Percentiles rank a stretch among this genome's conserved stretches.
These are phyloP conservation scores for Ptychoptera contaminata DNA, from an alignment of 2,888 invertebrate genomes.

Conservation along the genomic window DNA sequence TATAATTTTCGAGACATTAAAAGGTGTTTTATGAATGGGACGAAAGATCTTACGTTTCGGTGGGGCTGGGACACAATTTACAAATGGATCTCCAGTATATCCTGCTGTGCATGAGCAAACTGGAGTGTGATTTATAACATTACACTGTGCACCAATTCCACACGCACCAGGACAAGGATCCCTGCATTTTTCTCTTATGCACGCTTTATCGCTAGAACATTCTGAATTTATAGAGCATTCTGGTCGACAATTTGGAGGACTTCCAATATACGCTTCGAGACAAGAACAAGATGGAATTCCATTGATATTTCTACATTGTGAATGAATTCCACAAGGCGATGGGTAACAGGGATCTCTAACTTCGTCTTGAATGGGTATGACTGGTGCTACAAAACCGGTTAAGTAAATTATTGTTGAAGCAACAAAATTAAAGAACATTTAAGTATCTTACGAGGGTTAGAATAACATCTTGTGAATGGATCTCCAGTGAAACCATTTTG, in stretches of 20 bases:
- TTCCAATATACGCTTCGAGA: constrained; percentile 46
- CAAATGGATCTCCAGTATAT: constrained; percentile 59
- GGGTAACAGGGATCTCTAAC: constrained; percentile 40
- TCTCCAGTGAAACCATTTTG: constrained; percentile 52
- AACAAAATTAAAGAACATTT: not conserved
- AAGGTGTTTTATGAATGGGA: not conserved
- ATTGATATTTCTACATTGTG: constrained; percentile 44
- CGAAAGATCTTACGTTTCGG: constrained; percentile 19
- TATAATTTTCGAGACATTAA: not conserved
- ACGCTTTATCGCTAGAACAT: constrained; percentile 58
- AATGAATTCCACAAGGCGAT: constrained; percentile 50
- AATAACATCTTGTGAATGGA: constrained; percentile 49
- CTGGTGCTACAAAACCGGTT: constrained; percentile 15
- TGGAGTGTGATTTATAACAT: constrained; percentile 55
- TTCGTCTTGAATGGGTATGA: constrained; percentile 14
- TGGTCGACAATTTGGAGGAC: constrained; percentile 53
- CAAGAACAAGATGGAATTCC: constrained; percentile 50
- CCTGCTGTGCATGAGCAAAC: constrained; percentile 55
- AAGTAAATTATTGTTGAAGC: not conserved
- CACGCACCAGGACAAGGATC: constrained; percentile 75
- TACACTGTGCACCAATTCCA: constrained; percentile 44
- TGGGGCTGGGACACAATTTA: constrained; percentile 37
- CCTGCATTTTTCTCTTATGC: constrained; percentile 56
- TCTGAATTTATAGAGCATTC: constrained; percentile 58
- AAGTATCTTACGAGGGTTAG: constrained; percentile 27